These are phyloP conservation scores for Delia radicum DNA, from an alignment of 1,140 invertebrate species.

Conservation along the genomic window DNA sequence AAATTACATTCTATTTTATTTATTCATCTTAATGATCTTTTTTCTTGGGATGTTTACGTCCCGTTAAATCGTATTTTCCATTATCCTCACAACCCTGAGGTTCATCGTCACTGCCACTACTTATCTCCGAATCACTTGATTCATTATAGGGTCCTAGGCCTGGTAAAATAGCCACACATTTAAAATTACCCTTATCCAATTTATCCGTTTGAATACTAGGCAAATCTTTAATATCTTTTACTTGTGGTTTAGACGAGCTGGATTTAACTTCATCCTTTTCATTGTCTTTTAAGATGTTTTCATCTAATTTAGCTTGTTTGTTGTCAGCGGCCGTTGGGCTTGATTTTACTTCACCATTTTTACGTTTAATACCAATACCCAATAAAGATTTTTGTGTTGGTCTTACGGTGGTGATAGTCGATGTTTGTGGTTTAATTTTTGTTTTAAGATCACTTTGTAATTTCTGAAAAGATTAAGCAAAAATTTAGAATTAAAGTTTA, in stretches of 20 bases:
- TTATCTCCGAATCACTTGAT: conserved; percentile 69
- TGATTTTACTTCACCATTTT: conserved; percentile 58
- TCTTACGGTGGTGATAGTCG: conserved; percentile 25
- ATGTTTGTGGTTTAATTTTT: conserved; percentile 37
- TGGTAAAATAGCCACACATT: conserved; percentile 74
- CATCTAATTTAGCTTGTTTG: conserved; percentile 9
- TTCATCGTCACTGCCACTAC: conserved; percentile 62
- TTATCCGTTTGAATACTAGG: conserved; percentile 32
- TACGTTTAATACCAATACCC: conserved; percentile 60
- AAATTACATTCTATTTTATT: not conserved
- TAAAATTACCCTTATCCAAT: conserved; percentile 57
- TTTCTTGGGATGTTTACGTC: conserved; percentile 59
- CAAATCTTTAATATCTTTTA: not conserved
- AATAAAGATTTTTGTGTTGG: conserved; percentile 47
- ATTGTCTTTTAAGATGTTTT: not conserved
- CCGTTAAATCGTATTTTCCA: conserved; percentile 60
- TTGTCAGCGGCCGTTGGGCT: not conserved
- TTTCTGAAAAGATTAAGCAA: conserved; percentile 35
- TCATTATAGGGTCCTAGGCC: conserved; percentile 75
- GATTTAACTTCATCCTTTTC: not conserved
- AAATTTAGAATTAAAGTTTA: too few relatives aligned
- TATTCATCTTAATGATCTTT: not conserved
- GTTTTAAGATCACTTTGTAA: conserved; percentile 42
- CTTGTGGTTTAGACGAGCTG: not conserved
- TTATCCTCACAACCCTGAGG: conserved; percentile 39